phyloP scores from a whole-genome alignment of 2,888 invertebrate genomes.

The Campopleginae sp. region DNA sequence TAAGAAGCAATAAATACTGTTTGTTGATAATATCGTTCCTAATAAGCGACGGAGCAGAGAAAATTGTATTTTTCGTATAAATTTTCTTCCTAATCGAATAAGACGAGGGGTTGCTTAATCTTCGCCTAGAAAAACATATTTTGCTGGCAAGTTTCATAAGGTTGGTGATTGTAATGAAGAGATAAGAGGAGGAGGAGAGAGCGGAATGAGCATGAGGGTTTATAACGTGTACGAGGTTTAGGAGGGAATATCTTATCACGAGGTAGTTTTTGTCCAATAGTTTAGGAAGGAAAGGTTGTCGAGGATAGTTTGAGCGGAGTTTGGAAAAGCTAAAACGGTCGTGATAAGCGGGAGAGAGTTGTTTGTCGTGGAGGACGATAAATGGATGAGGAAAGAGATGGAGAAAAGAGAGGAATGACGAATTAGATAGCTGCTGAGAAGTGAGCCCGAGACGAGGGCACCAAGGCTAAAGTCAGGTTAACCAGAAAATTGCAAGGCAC shows the following conservation, averaged over 20 bases:
- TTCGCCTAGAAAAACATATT: not conserved
- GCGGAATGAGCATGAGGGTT: slow-evolving; percentile 10
- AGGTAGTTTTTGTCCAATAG: slow-evolving; percentile 37
- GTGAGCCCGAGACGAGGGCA: slow-evolving; percentile 48
- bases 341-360: slow-evolving; percentile 42
- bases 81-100: not conserved
- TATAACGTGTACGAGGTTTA: slow-evolving; percentile 13
- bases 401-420: slow-evolving; percentile 44
- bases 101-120: not conserved
- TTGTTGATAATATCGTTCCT: not conserved
- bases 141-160: not conserved
- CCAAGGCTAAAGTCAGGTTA: slow-evolving; percentile 73
- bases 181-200: slow-evolving; percentile 27
- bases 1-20: not conserved
- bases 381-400: slow-evolving; percentile 6
- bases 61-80: not conserved
- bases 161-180: slow-evolving; percentile 1
- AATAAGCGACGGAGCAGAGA: not conserved
- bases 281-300: slow-evolving; percentile 26
- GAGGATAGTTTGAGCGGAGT: slow-evolving; percentile 42
- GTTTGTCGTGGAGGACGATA: slow-evolving; percentile 53
- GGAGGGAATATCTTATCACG: slow-evolving; percentile 11
- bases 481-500: slow-evolving; percentile 79
- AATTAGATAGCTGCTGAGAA: slow-evolving; percentile 49
- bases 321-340: slow-evolving; percentile 49